A percentile compares a stretch with the other conserved stretches of the same genome.
Evolutionary conservation across 2,888 invertebrate genomes (phyloP).

Genomic region (Campoplex nolae): DNA sequence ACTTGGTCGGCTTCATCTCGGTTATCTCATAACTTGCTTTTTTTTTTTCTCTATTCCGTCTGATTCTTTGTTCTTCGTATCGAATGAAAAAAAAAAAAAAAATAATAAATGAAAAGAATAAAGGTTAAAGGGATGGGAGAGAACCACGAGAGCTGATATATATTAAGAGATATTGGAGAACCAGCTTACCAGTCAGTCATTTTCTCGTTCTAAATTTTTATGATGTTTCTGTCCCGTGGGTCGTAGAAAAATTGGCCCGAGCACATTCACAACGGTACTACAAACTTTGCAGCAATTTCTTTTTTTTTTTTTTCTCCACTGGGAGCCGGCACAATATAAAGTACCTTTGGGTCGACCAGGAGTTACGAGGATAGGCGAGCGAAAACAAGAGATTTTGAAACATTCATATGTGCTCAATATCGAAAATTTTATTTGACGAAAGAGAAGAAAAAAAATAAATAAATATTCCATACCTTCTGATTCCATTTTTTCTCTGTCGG

Average conservation of each 20-base stretch:
- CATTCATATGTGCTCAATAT: not conserved
- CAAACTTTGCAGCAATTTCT: conserved; percentile 59
- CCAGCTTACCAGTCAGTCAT: conserved; percentile 55
- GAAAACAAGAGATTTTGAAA: not conserved
- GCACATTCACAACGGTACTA: conserved; percentile 47
- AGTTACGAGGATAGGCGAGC: conserved; percentile 11
- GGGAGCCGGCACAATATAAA: conserved; percentile 57
- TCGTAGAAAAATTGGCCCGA: conserved; percentile 57
- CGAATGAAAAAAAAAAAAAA: not conserved
- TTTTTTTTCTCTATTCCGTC: not conserved
- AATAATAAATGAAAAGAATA: not conserved
- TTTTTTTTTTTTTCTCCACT: conserved; percentile 36
- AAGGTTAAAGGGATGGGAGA: conserved; percentile 4
- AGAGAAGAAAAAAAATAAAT: not conserved
- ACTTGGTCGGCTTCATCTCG: not conserved
- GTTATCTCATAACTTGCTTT: not conserved
- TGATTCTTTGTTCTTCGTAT: not conserved
- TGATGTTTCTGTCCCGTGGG: conserved; percentile 65
- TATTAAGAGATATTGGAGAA: conserved; percentile 52
- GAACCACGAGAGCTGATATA: conserved; percentile 49
- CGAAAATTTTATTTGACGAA: not conserved
- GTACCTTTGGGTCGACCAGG: conserved; percentile 38
- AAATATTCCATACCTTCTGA: not conserved
- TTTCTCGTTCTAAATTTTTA: conserved; percentile 66
- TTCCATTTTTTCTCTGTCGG: not conserved